Conservation (phyloP, 2,113 vertebrate species). For the human region DNA sequence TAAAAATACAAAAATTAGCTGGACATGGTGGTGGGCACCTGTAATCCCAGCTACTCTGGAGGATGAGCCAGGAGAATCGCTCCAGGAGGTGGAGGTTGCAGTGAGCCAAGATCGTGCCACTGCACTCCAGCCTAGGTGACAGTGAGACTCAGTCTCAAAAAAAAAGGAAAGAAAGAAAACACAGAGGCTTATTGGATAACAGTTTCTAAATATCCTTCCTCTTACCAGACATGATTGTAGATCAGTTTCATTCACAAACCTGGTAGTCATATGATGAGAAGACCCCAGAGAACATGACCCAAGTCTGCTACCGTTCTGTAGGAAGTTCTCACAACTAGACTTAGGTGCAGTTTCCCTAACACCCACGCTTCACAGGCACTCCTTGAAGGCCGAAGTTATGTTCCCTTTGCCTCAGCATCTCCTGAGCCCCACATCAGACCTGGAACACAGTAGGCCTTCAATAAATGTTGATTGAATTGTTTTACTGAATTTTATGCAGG, state of each 20-base stretch:
- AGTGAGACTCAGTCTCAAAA: too few relatives aligned
- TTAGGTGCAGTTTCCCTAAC: not conserved
- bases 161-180: too few relatives aligned
- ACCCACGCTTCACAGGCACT: not conserved
- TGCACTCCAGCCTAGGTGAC: too few relatives aligned
- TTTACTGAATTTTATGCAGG: not conserved
- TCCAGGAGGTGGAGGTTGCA: too few relatives aligned
- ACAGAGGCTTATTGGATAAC: not conserved
- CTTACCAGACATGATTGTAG: not conserved
- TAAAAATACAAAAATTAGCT: too few relatives aligned
- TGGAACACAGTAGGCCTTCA: not conserved
- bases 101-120: too few relatives aligned
- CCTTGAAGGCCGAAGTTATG: not conserved
- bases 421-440: not conserved
- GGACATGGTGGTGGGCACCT: too few relatives aligned
- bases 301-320: not conserved
- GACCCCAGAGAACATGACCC: not conserved
- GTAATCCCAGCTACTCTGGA: too few relatives aligned
- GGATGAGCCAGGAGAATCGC: too few relatives aligned
- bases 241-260: not conserved
- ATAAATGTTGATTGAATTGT: not conserved
- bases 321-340: not conserved
- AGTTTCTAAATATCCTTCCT: conserved; percentile 5
- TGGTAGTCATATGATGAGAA: not conserved
- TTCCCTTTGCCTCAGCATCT: not conserved